Evolutionary conservation across 2,888 invertebrate genomes (phyloP), one percentile per base, ranked within the genome.

Genomic region (Sipha maydis): DNA sequence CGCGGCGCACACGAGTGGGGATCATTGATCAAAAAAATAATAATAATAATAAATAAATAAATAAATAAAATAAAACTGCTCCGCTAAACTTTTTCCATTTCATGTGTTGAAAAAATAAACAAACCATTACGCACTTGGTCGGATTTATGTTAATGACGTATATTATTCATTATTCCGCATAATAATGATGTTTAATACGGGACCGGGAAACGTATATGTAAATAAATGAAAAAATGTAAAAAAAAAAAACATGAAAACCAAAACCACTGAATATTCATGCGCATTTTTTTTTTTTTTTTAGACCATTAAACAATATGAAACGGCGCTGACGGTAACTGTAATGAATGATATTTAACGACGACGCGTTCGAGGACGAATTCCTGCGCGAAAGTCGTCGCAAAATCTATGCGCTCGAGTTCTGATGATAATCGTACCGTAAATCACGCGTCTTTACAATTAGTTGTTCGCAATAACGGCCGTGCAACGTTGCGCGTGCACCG

Each of bases 231-330:
- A 41, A 41, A 14, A 41, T 38, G 4, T 41, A 82, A 31, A 75
- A 75, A 56, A 21, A 38, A 56, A 78, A 31, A 38, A 14, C 11
- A 48, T 14, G 14, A 48, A 48, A 48, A 48, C 48, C 11, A 34
- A 75, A 83, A 56, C 11, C 75, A 21, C 76, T 76, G 84, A 84
- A 84, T 84, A 76, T 84, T 76, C 84, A 76, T 61, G 8, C 5
- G 34, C 4, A 34, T 2, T 34, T 41, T 9, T 11, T 2, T 48
- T 21, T 28, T 73, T 83, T 25, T 84, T 84, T 61, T 76, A 76
- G 28, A 31, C 76, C 84, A 84, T 84, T 84, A 84, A 76, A 84
- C 83, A 84, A 61, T 76, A 21, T 9, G 31, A 28, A 31, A 21
- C 61, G 61, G 2, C 3, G 48, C 11, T 48, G 48, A 48, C 14